Evolutionary conservation across 1,140 invertebrate genomes (phyloP).

Genomic region (Drosophila albomicans): DNA sequence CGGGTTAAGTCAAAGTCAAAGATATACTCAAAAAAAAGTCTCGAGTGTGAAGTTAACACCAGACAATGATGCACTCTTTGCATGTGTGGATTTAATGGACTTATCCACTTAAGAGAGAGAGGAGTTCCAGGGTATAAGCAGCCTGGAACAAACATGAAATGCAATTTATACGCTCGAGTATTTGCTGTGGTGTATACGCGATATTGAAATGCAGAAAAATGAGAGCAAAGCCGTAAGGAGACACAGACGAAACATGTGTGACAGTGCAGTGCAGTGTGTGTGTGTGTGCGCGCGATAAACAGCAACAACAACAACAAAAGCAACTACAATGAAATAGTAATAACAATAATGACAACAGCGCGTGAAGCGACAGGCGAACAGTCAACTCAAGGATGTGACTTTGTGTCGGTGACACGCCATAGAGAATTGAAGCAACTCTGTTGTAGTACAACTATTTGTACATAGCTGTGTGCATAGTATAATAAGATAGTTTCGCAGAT

Average conservation of each 20-base stretch:
- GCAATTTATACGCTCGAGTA: slow-evolving; percentile 63
- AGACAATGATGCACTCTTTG: background rate
- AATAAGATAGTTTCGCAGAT: slow-evolving; percentile 27
- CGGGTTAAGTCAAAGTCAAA: background rate
- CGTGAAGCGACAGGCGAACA: background rate
- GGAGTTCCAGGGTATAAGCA: slow-evolving; percentile 16
- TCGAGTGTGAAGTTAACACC: background rate
- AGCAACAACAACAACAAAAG: slow-evolving; percentile 39
- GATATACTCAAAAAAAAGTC: background rate
- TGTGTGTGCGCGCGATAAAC: slow-evolving; percentile 48
- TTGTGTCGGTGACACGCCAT: slow-evolving; percentile 49
- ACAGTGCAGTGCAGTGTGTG: slow-evolving; percentile 16
- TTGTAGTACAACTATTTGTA: too few relatives aligned
- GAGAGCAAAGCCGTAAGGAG: slow-evolving; percentile 28
- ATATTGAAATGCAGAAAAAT: slow-evolving; percentile 37
- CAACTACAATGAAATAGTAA: slow-evolving; percentile 57
- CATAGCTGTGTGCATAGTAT: slow-evolving; percentile 10
- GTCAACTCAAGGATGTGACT: slow-evolving; percentile 47
- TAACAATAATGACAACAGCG: slow-evolving; percentile 69
- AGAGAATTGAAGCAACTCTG: slow-evolving; percentile 17
- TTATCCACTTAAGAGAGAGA: background rate
- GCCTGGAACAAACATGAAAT: slow-evolving; percentile 37
- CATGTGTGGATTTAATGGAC: background rate
- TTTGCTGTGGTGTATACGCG: slow-evolving; percentile 33
- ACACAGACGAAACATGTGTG: slow-evolving; percentile 58